Evolutionary conservation across 2,797 vertebrate genomes (phyloP).

Genomic region (Bryconaethiops microstoma): DNA sequence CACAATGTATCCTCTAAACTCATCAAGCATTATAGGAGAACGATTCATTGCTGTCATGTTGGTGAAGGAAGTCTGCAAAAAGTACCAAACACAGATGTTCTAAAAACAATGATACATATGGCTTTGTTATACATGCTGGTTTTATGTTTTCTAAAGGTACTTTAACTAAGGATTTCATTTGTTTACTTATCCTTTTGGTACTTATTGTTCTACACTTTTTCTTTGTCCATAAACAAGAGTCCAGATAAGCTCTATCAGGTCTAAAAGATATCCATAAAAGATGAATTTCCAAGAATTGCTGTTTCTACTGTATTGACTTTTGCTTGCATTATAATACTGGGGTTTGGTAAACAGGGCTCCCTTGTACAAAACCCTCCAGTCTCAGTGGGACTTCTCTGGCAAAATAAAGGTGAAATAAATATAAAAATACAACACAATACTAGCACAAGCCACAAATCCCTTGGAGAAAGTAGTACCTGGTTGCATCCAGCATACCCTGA

Average conservation of each 20-base stretch:
- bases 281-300: background rate
- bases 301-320: background rate
- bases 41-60: too few species aligned
- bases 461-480: background rate
- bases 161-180: background rate
- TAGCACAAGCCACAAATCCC: conserved; percentile 15
- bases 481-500: background rate
- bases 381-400: conserved; percentile 17
- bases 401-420: conserved; percentile 42
- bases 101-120: too few species aligned
- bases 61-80: too few species aligned
- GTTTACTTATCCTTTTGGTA: background rate
- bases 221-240: background rate
- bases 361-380: conserved; percentile 7
- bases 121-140: too few species aligned
- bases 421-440: background rate
- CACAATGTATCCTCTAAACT: too few species aligned
- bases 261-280: background rate
- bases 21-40: too few species aligned
- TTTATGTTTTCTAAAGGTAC: too few species aligned
- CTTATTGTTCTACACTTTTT: background rate
- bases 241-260: background rate
- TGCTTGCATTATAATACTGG: background rate
- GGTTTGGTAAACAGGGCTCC: conserved; percentile 4
- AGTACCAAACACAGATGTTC: too few species aligned